Base-by-base conservation (phyloP, 2,113 vertebrate species). In the Grammomys dolichurus region DNA sequence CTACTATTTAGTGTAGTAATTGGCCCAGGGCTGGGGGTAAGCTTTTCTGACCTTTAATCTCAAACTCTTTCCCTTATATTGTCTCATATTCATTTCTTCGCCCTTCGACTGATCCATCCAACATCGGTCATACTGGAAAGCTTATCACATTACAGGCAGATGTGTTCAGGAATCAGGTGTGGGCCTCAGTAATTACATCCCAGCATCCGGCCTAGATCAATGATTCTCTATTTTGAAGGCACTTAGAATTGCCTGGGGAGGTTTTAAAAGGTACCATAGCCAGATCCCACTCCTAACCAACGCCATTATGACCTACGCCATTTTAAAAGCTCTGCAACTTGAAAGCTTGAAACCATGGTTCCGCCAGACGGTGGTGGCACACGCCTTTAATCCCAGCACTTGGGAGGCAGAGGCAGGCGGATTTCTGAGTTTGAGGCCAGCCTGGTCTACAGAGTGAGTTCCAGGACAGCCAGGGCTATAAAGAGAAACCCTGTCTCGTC, bases 161-260 rank as follows among this genome's bases (percentile, higher is more conserved):
- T 84, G 17, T 73, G n/a, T 75, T 77, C 72, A 82, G 89, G 91
- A 87, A 46, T 77, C 82, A 76, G 87, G 33, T 77, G 31, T 6
- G 2, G 40, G 28, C 22, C 63, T 67, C 48, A 31, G 8, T 63
- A 89, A 87, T 67, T 80, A 80, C 51, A 67, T 78, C 80, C 11
- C 48, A 75, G 56, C 40, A 63, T 84, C 92, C 40, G 63, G 33
- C 73, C n/a, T 72, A 51, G 86, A 70, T 94, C 76, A n/a, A 76
- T 90, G 86, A 56, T 65, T 87, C 72, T 95, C 65, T 76, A 31
- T 70, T 85, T 85, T 90, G 70, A 92, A 77, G 40, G 73, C 86
- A 92, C 67, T 96, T 96, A 95, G 48, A 91, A 92, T 82, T 86
- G 60, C 48, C 88, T 69, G 80, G 85, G 90, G 88, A 95, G 46